A percentile compares a stretch with the other conserved stretches of the same genome.
Evolutionary conservation across 2,797 vertebrate species (phyloP).

Genomic region (Thaleichthys pacificus): DNA sequence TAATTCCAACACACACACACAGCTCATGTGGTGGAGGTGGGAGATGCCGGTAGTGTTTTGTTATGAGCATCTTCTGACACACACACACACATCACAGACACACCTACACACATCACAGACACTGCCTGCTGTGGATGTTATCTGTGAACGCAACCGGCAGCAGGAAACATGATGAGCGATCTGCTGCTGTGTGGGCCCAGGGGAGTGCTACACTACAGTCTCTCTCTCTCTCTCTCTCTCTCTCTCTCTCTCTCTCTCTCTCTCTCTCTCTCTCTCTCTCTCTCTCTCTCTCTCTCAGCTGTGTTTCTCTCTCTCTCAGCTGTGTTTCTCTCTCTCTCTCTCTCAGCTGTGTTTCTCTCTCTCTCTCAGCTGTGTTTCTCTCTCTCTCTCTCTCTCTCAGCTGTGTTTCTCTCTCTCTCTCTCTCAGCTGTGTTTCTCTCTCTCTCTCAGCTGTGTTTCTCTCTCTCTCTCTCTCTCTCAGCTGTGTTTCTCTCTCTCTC

Average conservation of each 20-base stretch:
- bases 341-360: neutral
- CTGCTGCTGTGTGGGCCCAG: constrained; percentile 3
- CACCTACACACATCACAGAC: neutral
- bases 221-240: too few species aligned
- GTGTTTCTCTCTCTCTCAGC: neutral
- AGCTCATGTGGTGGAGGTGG: too few species aligned
- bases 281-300: neutral
- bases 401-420: neutral
- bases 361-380: neutral
- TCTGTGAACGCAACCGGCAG: constrained; percentile 18
- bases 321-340: neutral
- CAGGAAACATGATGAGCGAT: constrained; percentile 19
- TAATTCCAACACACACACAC: too few species aligned
- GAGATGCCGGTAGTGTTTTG: too few species aligned
- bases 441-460: neutral
- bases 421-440: too few species aligned
- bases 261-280: neutral
- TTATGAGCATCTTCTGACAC: too few species aligned
- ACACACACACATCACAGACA: neutral
- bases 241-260: too few species aligned
- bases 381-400: neutral
- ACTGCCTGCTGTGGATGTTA: constrained; percentile 15
- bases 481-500: too few species aligned
- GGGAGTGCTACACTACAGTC: too few species aligned
- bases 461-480: neutral